These are phyloP conservation scores for Lasioglossum pauxillum DNA, from an alignment of 2,888 invertebrate genomes.

Conservation along the genomic window DNA sequence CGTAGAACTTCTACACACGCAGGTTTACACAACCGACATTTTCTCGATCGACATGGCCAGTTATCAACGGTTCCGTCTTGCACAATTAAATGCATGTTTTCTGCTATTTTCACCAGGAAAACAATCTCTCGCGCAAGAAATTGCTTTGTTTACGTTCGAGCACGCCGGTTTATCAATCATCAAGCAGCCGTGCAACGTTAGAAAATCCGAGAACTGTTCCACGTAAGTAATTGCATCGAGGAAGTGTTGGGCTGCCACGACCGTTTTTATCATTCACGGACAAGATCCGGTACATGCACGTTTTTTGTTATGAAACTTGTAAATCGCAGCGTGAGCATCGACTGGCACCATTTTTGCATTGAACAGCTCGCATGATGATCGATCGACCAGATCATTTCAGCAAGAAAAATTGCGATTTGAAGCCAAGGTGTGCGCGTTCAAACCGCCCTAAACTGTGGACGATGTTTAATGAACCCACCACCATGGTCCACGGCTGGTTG, in stretches of 20 bases:
- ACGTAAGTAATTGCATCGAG: background rate
- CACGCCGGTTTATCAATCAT: background rate
- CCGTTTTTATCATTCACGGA: background rate
- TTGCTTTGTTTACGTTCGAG: background rate
- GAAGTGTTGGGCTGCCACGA: background rate
- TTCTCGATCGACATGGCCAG: background rate
- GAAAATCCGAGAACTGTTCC: slow-evolving; percentile 7
- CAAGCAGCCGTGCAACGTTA: background rate
- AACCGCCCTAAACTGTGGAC: background rate
- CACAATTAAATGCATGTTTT: background rate
- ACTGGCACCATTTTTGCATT: too few species aligned
- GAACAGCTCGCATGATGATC: too few species aligned
- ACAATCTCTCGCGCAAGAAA: background rate
- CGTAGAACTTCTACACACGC: background rate
- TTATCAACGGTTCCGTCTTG: background rate
- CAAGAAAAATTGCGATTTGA: background rate
- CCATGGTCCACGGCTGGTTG: background rate
- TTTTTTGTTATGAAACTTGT: too few species aligned
- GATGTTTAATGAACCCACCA: background rate
- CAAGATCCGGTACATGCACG: background rate
- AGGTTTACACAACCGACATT: background rate
- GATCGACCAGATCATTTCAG: background rate
- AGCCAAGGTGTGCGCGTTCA: background rate
- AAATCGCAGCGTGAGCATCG: too few species aligned
- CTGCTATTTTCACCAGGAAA: slow-evolving; percentile 13